These are phyloP conservation scores for Yoshiicerus persimilis DNA, from an alignment of 1,140 invertebrate species.

Conservation along the genomic window DNA sequence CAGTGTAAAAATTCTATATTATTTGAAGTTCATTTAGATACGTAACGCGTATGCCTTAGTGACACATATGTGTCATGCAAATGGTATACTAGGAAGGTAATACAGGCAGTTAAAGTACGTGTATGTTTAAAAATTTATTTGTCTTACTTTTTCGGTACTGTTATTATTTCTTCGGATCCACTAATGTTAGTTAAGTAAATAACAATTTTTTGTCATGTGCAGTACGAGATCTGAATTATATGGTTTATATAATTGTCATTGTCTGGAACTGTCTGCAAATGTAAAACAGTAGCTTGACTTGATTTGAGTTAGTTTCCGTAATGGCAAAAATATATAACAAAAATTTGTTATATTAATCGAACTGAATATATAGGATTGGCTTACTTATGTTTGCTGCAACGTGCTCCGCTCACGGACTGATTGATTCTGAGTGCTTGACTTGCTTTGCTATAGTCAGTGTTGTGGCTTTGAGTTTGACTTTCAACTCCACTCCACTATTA, in stretches of 20 bases:
- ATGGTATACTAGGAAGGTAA: background rate
- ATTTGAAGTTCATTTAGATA: background rate
- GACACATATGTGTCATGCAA: background rate
- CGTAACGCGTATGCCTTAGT: background rate
- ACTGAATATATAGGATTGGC: background rate
- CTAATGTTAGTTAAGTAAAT: background rate
- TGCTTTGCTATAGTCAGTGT: no score
- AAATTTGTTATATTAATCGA: background rate
- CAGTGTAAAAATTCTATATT: background rate
- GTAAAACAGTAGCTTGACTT: background rate
- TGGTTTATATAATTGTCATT: no score
- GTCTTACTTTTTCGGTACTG: background rate
- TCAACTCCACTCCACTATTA: background rate
- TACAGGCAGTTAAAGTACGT: background rate
- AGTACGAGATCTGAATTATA: no score
- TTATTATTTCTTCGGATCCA: background rate
- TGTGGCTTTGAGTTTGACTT: background rate
- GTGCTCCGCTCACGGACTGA: background rate
- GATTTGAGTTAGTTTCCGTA: background rate
- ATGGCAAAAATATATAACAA: background rate
- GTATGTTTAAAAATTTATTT: background rate
- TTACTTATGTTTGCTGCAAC: background rate
- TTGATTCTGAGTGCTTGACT: background rate
- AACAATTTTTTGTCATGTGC: background rate
- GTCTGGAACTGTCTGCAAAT: no score